phyloP scores from a whole-genome alignment of 1,140 invertebrate genomes.

The Sitophilus oryzae region DNA sequence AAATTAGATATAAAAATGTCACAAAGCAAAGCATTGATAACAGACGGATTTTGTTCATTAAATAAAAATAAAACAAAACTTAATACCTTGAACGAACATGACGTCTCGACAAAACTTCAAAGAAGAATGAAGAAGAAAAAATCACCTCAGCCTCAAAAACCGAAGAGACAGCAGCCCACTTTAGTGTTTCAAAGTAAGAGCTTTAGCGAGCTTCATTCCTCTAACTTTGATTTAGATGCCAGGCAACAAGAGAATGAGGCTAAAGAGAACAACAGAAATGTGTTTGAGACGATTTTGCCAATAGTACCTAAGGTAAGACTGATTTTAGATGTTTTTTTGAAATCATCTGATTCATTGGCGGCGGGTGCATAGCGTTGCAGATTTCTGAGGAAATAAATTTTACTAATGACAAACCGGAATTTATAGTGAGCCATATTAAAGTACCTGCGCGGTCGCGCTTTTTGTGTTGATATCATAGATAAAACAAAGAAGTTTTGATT shows the following conservation, averaged over 20 bases:
- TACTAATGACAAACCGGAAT: too few species aligned
- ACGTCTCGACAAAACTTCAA: neutral
- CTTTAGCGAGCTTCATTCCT: constrained; percentile 10
- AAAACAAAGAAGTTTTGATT: too few species aligned
- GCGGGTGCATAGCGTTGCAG: too few species aligned
- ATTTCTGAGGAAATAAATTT: too few species aligned
- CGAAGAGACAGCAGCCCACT: neutral
- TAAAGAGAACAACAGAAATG: constrained; percentile 25
- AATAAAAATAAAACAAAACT: constrained; percentile 44
- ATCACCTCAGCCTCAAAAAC: neutral
- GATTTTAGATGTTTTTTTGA: neutral
- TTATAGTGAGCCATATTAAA: too few species aligned
- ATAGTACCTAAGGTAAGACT: constrained; percentile 66
- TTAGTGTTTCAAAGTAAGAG: constrained; percentile 14
- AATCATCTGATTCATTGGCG: too few species aligned
- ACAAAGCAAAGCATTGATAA: constrained; percentile 59
- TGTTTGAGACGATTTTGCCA: constrained; percentile 52
- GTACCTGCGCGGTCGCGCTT: too few species aligned
- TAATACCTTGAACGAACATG: neutral
- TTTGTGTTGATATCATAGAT: too few species aligned
- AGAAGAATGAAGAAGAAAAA: neutral
- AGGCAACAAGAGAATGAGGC: constrained; percentile 3
- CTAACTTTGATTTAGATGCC: neutral
- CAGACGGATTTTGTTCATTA: constrained; percentile 55
- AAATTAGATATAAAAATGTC: constrained; percentile 67